phyloP scores from a whole-genome alignment of 2,113 vertebrate species.

The Cyanoliseus patagonus region DNA sequence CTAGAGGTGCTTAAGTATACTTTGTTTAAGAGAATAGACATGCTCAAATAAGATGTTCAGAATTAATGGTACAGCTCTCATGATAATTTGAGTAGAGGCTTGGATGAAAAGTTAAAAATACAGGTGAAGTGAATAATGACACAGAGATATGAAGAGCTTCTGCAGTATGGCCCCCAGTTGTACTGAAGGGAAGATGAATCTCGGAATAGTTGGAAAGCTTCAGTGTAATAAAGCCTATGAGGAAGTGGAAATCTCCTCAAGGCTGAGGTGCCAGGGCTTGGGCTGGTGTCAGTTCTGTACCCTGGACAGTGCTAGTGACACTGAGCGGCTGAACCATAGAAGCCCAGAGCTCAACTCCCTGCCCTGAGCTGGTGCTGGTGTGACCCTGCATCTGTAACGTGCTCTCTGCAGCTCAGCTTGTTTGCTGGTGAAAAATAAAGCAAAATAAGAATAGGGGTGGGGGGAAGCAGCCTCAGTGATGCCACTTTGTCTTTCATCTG shows the following conservation, averaged over 20 bases:
- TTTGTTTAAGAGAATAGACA: slow-evolving; percentile 49
- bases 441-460: neutral
- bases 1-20: slow-evolving; percentile 25
- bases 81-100: slow-evolving; percentile 49
- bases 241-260: neutral
- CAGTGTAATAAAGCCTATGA: neutral
- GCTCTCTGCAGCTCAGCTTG: neutral
- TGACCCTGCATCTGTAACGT: neutral
- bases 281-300: neutral
- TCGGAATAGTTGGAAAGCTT: neutral
- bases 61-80: slow-evolving; percentile 61
- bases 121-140: slow-evolving; percentile 43
- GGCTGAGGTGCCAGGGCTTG: neutral
- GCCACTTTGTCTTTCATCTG: neutral
- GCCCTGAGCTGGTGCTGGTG: neutral
- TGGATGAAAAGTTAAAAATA: slow-evolving; percentile 52
- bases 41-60: slow-evolving; percentile 30
- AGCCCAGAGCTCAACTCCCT: neutral
- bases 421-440: neutral
- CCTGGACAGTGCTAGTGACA: fast-evolving
- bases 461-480: neutral
- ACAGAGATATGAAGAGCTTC: neutral
- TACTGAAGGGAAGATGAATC: neutral
- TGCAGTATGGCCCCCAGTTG: neutral
- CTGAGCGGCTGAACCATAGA: neutral